Evolutionary conservation across 2,113 vertebrate species (phyloP), one percentile per base, ranked within the genome.

Genomic region (Nesogale talazaci): DNA sequence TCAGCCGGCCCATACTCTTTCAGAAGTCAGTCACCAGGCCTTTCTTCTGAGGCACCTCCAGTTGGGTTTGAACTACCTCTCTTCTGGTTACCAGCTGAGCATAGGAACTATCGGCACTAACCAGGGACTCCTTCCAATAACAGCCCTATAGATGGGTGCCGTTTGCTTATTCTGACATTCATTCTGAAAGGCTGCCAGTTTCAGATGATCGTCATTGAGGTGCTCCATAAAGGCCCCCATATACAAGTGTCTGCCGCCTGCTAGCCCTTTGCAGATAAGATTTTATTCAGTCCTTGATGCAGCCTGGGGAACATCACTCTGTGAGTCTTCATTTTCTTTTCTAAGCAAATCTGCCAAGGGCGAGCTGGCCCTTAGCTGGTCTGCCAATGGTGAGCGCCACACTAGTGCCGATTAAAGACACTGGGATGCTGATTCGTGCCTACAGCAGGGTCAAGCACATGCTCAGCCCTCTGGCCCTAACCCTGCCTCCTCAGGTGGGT

Each of bases 341-440:
- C 20, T 12, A 38, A 56, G 42, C 9, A 16, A 9, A 10, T 74
- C 52, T 25, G 27, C 74, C 0, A 11, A 4, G 27, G 34, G 22
- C 34, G 29, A 40, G 31, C 0, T 10, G 3, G 25, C 8, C n/a
- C n/a, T n/a, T n/a, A n/a, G n/a, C n/a, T n/a, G 46, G 46, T 52
- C 10, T 2, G 46, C 46, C 46, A 52, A 52, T 52, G 46, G 46
- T 52, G 46, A 11, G 42, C 6, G 22, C 59, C 23, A 0, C 2
- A 0, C 6, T 12, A 42, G 4, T 31, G 82, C 3, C 19, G 65
- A 76, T 20, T 27, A 77, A 2, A 42, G 27, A 5, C 9, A 27
- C 19, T 19, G 23, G 52, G 15, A 19, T 31, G n/a, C 31, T 14
- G 2, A 22, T 67, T 7, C 14, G n/a, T 0, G 0, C 3, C 63